Evolutionary conservation across 2,113 vertebrate species (phyloP), one percentile per base, ranked within the genome.

Genomic region (Penelope pileata): DNA sequence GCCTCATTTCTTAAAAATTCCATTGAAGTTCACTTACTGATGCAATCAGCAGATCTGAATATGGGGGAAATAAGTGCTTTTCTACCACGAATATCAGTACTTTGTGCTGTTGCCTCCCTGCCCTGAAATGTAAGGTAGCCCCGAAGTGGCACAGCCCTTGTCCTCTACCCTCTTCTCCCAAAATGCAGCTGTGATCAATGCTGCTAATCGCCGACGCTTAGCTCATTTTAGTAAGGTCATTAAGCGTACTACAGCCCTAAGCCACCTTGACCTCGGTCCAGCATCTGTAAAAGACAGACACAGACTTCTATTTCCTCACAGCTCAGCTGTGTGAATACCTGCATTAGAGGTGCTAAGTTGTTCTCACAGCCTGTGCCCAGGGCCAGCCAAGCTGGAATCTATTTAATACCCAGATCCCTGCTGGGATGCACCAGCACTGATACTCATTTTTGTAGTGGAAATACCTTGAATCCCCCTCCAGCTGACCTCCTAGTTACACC

Each of bases 341-440:
- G 12, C 36, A 60, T 0, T 1, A 47, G 66, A 90, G 45, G 24
- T 1, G 4, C 27, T 42, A 40, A 54, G 32, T 0, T 70, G 42
- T 23, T 69, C 64, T 40, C 42, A 21, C 50, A 47, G 27, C 34
- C 38, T 16, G 16, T 34, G 43, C 9, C 22, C 45, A 68, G 11
- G n/a, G 36, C 8, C 50, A 34, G 60, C 36, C 2, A 54, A 68
- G 16, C 21, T n/a, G 68, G 47, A 63, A 36, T 47, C 29, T 0
- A 3, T 19, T 42, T 32, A 74, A 38, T 17, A 15, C 21, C 36
- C 22, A 24, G 23, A 54, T 54, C 42, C 2, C 24, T 2, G 10
- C 38, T 42, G 0, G 0, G 36, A 73, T 10, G 16, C 10, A 93
- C 72, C 16, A 32, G 53, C 1, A 2, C 53, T 16, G 69, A 26